A percentile compares a stretch with the other conserved stretches of the same genome.
Conservation (phyloP, 2,797 vertebrate genomes). For the Philypnodon macrostomus region DNA sequence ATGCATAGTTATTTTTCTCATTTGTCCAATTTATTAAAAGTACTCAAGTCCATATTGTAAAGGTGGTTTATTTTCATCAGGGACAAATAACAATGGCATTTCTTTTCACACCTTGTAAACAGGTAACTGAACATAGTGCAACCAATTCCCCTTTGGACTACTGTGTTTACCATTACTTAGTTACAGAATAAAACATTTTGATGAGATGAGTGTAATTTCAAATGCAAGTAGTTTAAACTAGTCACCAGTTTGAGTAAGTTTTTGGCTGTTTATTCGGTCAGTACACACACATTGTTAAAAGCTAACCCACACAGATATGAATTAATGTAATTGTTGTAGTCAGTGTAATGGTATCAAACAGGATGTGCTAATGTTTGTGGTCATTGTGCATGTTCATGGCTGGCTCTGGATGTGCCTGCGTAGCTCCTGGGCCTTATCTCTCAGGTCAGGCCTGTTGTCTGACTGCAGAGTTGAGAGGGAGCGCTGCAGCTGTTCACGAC, state of each 20-base stretch:
- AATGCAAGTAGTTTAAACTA: conserved; percentile 43
- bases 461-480: conserved; percentile 89
- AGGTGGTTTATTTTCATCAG: conserved; percentile 55
- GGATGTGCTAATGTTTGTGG: conserved; percentile 15
- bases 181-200: too few species aligned
- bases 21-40: too few species aligned
- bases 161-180: too few species aligned
- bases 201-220: conserved; percentile 58
- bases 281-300: conserved; percentile 2
- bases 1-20: too few species aligned
- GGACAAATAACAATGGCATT: conserved; percentile 56
- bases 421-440: conserved; percentile 88
- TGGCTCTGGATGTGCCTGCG: conserved; percentile 92
- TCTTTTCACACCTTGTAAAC: conserved; percentile 23
- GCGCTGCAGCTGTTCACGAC: conserved; percentile 84
- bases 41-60: conserved; percentile 39
- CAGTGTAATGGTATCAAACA: conserved; percentile 16
- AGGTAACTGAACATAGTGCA: too few species aligned
- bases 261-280: conserved; percentile 18
- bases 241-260: conserved; percentile 8
- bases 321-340: conserved; percentile 14
- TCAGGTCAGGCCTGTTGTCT: conserved; percentile 89
- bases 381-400: conserved; percentile 68
- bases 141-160: conserved; percentile 36
- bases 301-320: conserved; percentile 24